Evolutionary conservation across 2,888 invertebrate genomes (phyloP).

Genomic region (Teleogryllus oceanicus): DNA sequence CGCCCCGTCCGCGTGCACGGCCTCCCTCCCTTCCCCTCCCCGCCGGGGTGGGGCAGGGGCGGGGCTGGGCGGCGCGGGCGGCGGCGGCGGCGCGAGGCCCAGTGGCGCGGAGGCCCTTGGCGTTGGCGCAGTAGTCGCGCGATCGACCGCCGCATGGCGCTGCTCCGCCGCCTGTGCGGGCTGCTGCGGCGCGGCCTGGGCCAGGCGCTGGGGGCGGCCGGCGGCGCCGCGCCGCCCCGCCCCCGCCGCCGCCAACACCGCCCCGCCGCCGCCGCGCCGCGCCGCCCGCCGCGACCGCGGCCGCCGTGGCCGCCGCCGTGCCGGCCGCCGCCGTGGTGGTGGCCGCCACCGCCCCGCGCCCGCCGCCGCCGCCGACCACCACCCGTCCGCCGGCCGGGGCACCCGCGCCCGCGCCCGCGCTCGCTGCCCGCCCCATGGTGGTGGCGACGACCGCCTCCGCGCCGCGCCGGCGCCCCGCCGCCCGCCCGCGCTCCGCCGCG

Average conservation of each 20-base stretch:
- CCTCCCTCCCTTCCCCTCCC: no score
- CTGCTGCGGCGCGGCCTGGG: constrained; percentile 1
- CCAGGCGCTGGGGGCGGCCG: background rate
- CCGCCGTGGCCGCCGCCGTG: background rate
- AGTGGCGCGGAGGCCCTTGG: background rate
- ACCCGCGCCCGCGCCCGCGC: background rate
- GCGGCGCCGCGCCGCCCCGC: background rate
- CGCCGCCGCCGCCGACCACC: background rate
- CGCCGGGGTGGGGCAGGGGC: no score
- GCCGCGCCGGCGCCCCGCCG: no score
- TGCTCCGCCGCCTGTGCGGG: background rate
- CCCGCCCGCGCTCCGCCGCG: no score
- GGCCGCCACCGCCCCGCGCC: background rate
- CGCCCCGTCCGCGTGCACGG: no score
- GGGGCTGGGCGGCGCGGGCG: no score
- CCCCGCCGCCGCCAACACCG: background rate
- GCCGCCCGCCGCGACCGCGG: background rate
- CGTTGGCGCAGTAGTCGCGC: background rate
- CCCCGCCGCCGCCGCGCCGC: background rate
- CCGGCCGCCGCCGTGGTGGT: background rate
- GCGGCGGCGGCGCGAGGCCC: no score
- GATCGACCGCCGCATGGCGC: constrained; percentile 8
- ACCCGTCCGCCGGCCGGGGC: background rate
- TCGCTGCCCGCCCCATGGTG: background rate
- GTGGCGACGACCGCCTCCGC: background rate